Evolutionary conservation across 2,797 vertebrate genomes (phyloP).

Genomic region (Triplophysa yarkandensis): DNA sequence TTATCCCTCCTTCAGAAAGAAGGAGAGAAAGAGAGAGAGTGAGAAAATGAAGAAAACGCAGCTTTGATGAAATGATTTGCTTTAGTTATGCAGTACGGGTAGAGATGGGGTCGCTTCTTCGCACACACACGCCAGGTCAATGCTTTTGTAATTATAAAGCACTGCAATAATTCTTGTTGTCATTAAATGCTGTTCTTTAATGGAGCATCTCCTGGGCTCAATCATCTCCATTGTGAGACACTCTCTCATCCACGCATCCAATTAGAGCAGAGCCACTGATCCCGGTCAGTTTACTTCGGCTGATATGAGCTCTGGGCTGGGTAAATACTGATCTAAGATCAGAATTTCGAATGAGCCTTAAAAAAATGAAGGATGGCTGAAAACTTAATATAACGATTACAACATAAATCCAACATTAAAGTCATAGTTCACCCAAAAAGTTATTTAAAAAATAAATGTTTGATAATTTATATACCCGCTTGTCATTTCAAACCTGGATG

Average conservation of each 20-base stretch:
- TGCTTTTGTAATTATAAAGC: constrained; percentile 50
- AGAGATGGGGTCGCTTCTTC: neutral
- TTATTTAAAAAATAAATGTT: too few relatives aligned
- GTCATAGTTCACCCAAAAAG: neutral
- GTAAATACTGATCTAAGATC: constrained; percentile 11
- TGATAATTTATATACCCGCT: too few relatives aligned
- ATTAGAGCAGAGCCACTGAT: neutral
- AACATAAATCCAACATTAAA: too few relatives aligned
- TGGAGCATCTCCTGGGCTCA: constrained; percentile 60
- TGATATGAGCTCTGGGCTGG: neutral
- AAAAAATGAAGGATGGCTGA: neutral
- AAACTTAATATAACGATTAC: too few relatives aligned
- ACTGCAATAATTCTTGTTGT: constrained; percentile 31
- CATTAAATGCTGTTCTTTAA: constrained; percentile 46
- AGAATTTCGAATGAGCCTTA: neutral
- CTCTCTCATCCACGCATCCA: neutral
- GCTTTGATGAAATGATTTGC: constrained; percentile 70
- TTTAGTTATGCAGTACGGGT: constrained; percentile 57
- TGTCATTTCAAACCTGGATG: too few relatives aligned
- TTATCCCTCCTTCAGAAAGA: constrained; percentile 74
- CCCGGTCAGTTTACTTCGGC: constrained; percentile 24
- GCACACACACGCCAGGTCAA: neutral
- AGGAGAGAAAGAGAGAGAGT: constrained; percentile 39
- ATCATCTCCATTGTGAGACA: constrained; percentile 79
- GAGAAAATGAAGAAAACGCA: constrained; percentile 54